A percentile compares a stretch with the other conserved stretches of the same genome.
Conservation (phyloP, 2,888 invertebrate species). For the Acanthosepion esculentum region DNA sequence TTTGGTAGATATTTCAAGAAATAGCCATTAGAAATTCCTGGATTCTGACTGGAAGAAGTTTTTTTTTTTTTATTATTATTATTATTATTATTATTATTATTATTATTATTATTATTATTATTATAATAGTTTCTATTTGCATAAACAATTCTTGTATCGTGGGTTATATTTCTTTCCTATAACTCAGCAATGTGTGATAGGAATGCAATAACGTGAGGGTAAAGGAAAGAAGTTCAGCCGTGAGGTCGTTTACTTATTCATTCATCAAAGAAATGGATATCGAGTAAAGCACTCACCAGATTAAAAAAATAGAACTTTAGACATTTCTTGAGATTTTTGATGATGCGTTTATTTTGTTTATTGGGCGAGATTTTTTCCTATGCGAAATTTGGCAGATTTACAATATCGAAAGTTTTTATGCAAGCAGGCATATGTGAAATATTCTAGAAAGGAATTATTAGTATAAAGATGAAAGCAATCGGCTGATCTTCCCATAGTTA, state of each 20-base stretch:
- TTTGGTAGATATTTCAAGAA: conserved; percentile 16
- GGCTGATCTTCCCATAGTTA: too few species aligned
- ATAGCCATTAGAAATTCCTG: not conserved
- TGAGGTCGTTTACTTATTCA: not conserved
- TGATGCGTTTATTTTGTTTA: not conserved
- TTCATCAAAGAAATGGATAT: not conserved
- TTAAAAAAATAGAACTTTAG: not conserved
- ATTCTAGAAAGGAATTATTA: not conserved
- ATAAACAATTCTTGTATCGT: not conserved
- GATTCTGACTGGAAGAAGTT: not conserved
- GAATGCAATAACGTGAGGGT: not conserved
- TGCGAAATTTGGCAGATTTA: not conserved
- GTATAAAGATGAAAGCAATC: too few species aligned
- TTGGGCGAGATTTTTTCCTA: not conserved
- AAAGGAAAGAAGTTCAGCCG: not conserved
- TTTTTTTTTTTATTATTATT: not conserved
- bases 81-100: not conserved
- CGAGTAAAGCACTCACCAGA: not conserved
- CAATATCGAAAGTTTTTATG: not conserved
- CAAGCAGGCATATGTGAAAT: not conserved
- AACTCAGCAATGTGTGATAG: not conserved
- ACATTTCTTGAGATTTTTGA: not conserved
- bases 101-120: too few species aligned
- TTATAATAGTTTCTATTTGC: not conserved
- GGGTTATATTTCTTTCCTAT: not conserved